Percentiles rank a stretch among this genome's conserved stretches.
These are phyloP conservation scores for Lophochroa leadbeateri DNA, from an alignment of 2,113 vertebrate species.

Conservation along the genomic window DNA sequence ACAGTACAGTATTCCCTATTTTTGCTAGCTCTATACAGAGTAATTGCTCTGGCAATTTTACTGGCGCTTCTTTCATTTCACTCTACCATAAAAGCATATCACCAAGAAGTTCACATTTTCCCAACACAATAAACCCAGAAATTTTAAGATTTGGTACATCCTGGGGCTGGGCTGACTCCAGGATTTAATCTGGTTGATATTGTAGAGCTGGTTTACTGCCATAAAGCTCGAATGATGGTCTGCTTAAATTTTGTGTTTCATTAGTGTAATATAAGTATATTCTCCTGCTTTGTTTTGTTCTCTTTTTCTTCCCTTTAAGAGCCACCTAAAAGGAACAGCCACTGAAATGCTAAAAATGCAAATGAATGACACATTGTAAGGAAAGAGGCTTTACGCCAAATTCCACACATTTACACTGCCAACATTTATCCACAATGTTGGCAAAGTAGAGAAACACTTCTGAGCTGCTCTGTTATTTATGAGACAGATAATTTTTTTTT, in stretches of 20 bases:
- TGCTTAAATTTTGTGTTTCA: background rate
- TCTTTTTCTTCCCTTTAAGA: conserved; percentile 17
- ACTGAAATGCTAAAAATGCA: conserved; percentile 49
- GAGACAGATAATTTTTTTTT: background rate
- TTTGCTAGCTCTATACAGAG: background rate
- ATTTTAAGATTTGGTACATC: background rate
- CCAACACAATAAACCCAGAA: background rate
- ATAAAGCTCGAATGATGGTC: background rate
- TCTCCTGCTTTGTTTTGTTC: background rate
- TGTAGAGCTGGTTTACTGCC: background rate
- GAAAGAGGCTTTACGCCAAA: conserved; percentile 39
- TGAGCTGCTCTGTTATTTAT: conserved; percentile 55
- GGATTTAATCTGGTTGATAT: background rate
- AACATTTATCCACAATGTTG: conserved; percentile 60
- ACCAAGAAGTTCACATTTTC: background rate
- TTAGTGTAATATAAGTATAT: background rate
- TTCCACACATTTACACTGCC: conserved; percentile 59
- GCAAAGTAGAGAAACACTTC: conserved; percentile 39
- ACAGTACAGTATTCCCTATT: background rate
- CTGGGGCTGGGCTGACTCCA: rapidly evolving
- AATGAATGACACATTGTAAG: conserved; percentile 59
- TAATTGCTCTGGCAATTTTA: background rate
- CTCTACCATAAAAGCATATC: background rate
- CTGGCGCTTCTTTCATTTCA: background rate
- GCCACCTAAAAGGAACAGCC: conserved; percentile 1